A percentile compares a stretch with the other conserved stretches of the same genome.
Evolutionary conservation across 2,797 vertebrate genomes (phyloP).

Genomic region (Muscicapa striata): DNA sequence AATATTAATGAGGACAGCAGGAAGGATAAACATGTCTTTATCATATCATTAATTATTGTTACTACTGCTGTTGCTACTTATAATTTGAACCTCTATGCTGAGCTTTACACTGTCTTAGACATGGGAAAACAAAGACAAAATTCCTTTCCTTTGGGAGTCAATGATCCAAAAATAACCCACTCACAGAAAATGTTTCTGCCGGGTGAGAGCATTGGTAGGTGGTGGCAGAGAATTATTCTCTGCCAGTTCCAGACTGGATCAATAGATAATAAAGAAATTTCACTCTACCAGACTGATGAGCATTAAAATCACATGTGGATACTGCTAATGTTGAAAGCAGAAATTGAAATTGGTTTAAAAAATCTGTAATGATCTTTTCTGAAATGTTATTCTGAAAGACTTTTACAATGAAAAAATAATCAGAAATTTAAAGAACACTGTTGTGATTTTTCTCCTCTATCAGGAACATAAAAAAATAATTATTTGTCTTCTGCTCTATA

Average conservation of each 20-base stretch:
- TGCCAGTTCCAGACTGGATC: neutral
- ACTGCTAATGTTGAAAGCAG: neutral
- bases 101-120: neutral
- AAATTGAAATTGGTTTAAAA: neutral
- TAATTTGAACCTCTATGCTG: neutral
- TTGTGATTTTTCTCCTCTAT: neutral
- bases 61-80: neutral
- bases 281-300: neutral
- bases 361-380: neutral
- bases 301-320: neutral
- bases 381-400: neutral
- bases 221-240: neutral
- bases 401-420: neutral
- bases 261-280: neutral
- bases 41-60: neutral
- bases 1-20: neutral
- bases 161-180: neutral
- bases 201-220: neutral
- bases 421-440: neutral
- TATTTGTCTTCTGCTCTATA: neutral
- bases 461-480: neutral
- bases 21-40: neutral
- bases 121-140: neutral
- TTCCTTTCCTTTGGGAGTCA: neutral
- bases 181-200: neutral